phyloP scores from a whole-genome alignment of 1,140 invertebrate genomes.

The Drosophila busckii region DNA sequence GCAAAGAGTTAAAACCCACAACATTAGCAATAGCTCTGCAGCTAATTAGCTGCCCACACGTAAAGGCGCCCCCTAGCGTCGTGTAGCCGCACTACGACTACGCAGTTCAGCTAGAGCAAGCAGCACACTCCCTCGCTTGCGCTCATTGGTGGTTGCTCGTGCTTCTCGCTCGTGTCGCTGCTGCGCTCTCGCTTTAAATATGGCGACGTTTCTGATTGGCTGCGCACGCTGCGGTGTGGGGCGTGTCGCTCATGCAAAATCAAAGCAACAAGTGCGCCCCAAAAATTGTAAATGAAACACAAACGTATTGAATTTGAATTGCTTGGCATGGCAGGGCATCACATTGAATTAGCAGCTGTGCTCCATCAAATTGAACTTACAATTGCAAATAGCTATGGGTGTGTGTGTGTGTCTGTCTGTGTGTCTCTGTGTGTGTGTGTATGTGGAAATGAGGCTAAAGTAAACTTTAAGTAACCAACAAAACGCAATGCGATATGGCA shows the following conservation, averaged over 20 bases:
- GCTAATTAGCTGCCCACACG: slow-evolving; percentile 34
- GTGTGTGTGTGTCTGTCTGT: too few species aligned
- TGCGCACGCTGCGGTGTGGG: slow-evolving; percentile 16
- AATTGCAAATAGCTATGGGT: neutral
- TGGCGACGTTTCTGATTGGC: slow-evolving; percentile 59
- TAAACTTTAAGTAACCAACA: slow-evolving; percentile 46
- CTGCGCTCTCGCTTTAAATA: slow-evolving; percentile 63
- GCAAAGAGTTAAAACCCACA: slow-evolving; percentile 1
- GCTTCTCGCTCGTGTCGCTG: slow-evolving; percentile 6
- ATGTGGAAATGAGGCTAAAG: slow-evolving; percentile 8
- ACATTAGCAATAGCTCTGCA: slow-evolving; percentile 3
- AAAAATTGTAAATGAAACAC: slow-evolving; percentile 31
- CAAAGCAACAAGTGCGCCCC: slow-evolving; percentile 59
- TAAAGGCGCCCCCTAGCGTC: slow-evolving; percentile 47
- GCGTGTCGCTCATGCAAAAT: slow-evolving; percentile 36
- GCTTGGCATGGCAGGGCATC: slow-evolving; percentile 15
- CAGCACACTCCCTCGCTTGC: slow-evolving; percentile 41
- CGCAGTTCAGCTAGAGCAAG: slow-evolving; percentile 5
- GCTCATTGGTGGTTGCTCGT: slow-evolving; percentile 48
- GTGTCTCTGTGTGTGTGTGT: too few species aligned
- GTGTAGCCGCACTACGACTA: slow-evolving; percentile 39
- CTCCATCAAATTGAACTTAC: slow-evolving; percentile 37
- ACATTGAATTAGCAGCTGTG: slow-evolving; percentile 46
- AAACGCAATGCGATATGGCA: slow-evolving; percentile 72
- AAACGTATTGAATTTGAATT: slow-evolving; percentile 12